Conservation (phyloP, 2,888 invertebrate species). For the Strigamia crassipes region DNA sequence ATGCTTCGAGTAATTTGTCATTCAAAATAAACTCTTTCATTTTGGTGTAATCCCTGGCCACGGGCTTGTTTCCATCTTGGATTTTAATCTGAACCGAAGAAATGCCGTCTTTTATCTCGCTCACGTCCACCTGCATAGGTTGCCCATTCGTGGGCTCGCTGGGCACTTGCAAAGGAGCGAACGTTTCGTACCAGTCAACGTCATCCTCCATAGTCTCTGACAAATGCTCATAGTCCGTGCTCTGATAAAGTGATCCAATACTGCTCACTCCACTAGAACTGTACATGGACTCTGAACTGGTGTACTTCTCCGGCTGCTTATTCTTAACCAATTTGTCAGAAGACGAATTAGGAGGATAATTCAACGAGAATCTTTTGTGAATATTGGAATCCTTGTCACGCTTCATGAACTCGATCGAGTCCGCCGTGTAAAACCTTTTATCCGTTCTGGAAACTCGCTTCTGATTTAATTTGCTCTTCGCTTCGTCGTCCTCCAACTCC, state of each 20-base stretch:
- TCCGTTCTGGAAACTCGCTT: slow-evolving; percentile 61
- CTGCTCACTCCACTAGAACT: slow-evolving; percentile 62
- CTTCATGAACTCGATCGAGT: slow-evolving; percentile 68
- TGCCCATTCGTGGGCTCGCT: background rate
- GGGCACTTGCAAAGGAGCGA: background rate
- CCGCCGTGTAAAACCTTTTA: slow-evolving; percentile 68
- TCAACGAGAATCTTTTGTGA: slow-evolving; percentile 69
- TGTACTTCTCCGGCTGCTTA: slow-evolving; percentile 55
- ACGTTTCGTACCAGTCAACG: background rate
- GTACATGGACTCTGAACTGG: slow-evolving; percentile 59
- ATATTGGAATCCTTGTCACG: slow-evolving; percentile 62
- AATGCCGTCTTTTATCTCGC: slow-evolving; percentile 55
- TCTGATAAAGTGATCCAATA: slow-evolving; percentile 58
- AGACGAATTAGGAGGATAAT: slow-evolving; percentile 57
- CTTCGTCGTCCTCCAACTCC: slow-evolving; percentile 53
- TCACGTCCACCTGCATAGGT: slow-evolving; percentile 52
- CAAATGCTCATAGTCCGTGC: slow-evolving; percentile 49
- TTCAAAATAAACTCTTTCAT: slow-evolving; percentile 59
- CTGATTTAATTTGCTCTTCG: slow-evolving; percentile 56
- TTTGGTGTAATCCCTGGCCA: slow-evolving; percentile 53
- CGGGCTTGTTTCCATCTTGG: slow-evolving; percentile 49
- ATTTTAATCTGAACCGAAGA: slow-evolving; percentile 56
- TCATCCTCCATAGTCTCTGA: slow-evolving; percentile 23
- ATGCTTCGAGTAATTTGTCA: slow-evolving; percentile 59
- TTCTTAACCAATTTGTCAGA: slow-evolving; percentile 47